Percentiles rank a stretch among this genome's conserved stretches.
Evolutionary conservation across 2,888 invertebrate species (phyloP).

Genomic region (Cyclophora punctaria): DNA sequence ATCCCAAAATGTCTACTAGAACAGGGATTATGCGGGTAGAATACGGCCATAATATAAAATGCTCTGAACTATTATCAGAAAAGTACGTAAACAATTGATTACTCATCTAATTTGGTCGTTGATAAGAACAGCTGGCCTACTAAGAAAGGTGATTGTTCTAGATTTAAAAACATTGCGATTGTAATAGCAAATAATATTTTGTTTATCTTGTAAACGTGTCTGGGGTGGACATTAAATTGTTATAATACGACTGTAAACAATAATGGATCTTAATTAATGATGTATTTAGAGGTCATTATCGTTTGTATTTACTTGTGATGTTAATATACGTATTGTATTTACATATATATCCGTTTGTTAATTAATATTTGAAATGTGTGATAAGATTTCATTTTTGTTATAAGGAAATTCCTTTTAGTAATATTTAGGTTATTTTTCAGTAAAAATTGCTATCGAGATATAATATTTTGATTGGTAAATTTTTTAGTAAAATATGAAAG

Average conservation of each 20-base stretch:
- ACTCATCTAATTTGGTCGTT: too few species aligned
- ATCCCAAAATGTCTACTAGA: background rate
- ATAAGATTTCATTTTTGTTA: too few species aligned
- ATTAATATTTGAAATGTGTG: too few species aligned
- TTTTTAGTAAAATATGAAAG: background rate
- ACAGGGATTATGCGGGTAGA: background rate
- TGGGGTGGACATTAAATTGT: too few species aligned
- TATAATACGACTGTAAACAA: too few species aligned
- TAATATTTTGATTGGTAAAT: background rate
- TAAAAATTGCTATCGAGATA: background rate
- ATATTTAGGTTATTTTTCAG: too few species aligned
- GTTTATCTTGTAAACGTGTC: constrained; percentile 6
- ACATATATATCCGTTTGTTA: too few species aligned
- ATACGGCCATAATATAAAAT: background rate
- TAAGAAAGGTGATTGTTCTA: constrained; percentile 33
- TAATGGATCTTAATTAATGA: too few species aligned
- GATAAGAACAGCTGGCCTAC: constrained; percentile 22
- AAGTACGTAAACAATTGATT: too few species aligned
- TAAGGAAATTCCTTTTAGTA: too few species aligned
- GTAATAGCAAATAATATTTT: constrained; percentile 9
- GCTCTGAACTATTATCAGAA: too few species aligned
- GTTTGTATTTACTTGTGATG: constrained; percentile 2
- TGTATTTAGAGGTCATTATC: constrained; percentile 28
- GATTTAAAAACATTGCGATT: constrained; percentile 19
- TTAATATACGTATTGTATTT: too few species aligned